Evolutionary conservation across 2,113 vertebrate genomes (phyloP), one percentile per base, ranked within the genome.

Genomic region (Pterocles gutturalis): DNA sequence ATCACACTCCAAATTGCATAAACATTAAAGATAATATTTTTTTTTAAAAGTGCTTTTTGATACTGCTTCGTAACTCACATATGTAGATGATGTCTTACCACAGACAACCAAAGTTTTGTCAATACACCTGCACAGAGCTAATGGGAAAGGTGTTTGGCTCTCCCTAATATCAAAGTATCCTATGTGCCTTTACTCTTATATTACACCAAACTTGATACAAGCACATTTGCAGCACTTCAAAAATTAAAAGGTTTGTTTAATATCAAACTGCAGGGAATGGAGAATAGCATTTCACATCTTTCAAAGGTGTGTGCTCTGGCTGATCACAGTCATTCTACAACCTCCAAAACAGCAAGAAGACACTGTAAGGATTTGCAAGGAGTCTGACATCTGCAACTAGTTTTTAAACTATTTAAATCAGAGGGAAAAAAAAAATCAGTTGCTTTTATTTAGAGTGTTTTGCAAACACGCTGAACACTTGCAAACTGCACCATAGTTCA

Each of bases 371-470:
- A 60, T 71, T 20, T 89, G 21, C 45, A 64, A 71, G 53, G 43
- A 82, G 11, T 45, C 34, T 8, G 29, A 81, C 7, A 13, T 45
- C 64, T 28, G 3, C 38, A 81, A 62, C 16, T 81, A 26, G 8
- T 60, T 89, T 84, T 86, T 54, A 60, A 83, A 46, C 17, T 53
- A 31, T 53, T 82, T 45, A 89, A 65, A 83, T 34, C 13, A 3
- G 29, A 3, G 6, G 4, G 22, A 18, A 5, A 5, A 1, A 2
- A 4, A 1, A 4, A 46, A 18, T 17, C 3, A 25, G 20, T 36
- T 81, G 45, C 18, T 95, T 95, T 64, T 48, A 76, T 16, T 76
- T 17, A 28, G 0, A 16, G 22, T 46, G 55, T 51, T 92, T 78
- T 79, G 38, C 65, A 87, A 84, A 79, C 48, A 61, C 2, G 1